Conservation (phyloP, 2,113 vertebrate genomes). For the Origma solitaria region DNA sequence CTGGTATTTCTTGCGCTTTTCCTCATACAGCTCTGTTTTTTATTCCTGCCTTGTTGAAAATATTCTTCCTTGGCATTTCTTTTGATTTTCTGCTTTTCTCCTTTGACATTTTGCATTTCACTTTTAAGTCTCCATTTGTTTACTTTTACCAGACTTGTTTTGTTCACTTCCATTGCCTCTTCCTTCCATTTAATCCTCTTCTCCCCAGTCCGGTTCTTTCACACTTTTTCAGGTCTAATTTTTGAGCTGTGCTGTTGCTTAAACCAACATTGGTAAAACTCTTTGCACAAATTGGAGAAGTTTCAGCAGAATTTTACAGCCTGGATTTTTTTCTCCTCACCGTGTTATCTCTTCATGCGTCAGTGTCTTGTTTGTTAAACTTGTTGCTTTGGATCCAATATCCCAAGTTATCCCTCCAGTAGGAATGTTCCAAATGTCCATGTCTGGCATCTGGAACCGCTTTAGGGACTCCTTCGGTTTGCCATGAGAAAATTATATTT, state of each 20-base stretch:
- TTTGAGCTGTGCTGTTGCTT: neutral
- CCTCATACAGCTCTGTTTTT: neutral
- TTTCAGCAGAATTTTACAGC: neutral
- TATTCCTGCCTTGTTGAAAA: neutral
- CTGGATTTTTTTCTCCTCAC: neutral
- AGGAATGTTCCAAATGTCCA: neutral
- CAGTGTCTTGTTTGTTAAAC: neutral
- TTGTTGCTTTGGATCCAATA: constrained; percentile 46
- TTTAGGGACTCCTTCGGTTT: constrained; percentile 30
- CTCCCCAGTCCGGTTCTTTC: neutral
- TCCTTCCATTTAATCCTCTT: neutral
- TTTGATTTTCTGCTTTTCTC: neutral
- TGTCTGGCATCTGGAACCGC: constrained; percentile 27
- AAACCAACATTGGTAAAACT: neutral
- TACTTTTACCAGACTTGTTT: neutral
- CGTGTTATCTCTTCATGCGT: neutral
- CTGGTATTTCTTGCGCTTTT: neutral
- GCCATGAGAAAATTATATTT: neutral
- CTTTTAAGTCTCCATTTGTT: neutral
- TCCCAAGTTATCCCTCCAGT: neutral
- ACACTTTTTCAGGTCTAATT: neutral
- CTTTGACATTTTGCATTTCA: neutral
- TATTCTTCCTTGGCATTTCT: neutral
- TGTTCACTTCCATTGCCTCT: neutral
- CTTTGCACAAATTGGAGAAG: neutral